These are phyloP conservation scores for Coelinius sp. DNA, from an alignment of 2,888 invertebrate genomes.

Conservation along the genomic window DNA sequence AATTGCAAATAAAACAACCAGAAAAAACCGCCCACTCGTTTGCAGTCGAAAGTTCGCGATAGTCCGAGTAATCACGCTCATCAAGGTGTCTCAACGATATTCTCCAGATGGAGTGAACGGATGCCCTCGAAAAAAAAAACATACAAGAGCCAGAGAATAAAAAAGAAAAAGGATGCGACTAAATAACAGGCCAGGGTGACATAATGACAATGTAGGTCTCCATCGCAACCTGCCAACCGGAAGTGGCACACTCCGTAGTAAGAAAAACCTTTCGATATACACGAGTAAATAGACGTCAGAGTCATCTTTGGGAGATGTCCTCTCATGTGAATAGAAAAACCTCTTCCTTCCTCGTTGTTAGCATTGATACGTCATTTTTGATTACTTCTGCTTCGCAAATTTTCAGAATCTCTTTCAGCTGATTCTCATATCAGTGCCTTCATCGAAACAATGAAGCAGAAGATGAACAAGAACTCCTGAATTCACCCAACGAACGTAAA, in stretches of 20 bases:
- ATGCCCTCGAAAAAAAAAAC: conserved; percentile 40
- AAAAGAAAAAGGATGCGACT: conserved; percentile 45
- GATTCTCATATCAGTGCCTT: not conserved
- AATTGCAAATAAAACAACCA: not conserved
- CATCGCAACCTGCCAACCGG: conserved; percentile 38
- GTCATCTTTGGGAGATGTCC: conserved; percentile 25
- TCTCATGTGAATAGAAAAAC: not conserved
- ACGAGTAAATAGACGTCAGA: not conserved
- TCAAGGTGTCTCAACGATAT: conserved; percentile 29
- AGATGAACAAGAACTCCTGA: conserved; percentile 22
- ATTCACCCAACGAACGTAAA: conserved; percentile 41
- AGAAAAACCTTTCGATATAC: conserved; percentile 20
- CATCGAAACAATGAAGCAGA: not conserved
- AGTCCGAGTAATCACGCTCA: conserved; percentile 32
- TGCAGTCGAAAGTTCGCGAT: conserved; percentile 1
- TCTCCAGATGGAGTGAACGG: conserved; percentile 37
- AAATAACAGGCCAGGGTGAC: conserved; percentile 58
- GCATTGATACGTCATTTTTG: not conserved
- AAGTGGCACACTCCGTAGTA: conserved; percentile 36
- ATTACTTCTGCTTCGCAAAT: not conserved
- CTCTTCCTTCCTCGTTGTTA: conserved; percentile 14
- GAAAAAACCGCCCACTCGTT: not conserved
- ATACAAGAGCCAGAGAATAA: conserved; percentile 22
- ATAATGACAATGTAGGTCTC: conserved; percentile 55
- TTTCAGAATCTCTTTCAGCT: not conserved